phyloP scores from a whole-genome alignment of 2,113 vertebrate species.

The Burhinus oedicnemus region DNA sequence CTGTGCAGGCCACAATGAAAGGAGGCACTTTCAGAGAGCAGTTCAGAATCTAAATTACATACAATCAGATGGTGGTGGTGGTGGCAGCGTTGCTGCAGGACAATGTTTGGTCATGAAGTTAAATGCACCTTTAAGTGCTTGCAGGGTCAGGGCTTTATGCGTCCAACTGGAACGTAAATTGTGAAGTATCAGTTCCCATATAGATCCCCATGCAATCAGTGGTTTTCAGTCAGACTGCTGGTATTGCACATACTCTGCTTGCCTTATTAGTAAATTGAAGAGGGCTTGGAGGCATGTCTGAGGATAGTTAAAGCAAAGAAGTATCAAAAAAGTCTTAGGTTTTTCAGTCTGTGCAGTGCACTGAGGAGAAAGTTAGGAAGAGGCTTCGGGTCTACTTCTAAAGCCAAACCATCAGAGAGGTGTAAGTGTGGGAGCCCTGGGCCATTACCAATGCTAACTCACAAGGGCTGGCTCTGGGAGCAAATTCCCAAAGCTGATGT shows the following conservation, averaged over 20 bases:
- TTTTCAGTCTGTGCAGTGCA: not conserved
- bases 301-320: not conserved
- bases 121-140: not conserved
- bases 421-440: not conserved
- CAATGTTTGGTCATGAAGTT: not conserved
- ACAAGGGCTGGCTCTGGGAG: not conserved
- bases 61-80: not conserved
- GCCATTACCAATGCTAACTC: fast-evolving
- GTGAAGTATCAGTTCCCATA: not conserved
- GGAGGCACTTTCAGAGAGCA: not conserved
- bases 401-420: not conserved
- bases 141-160: not conserved
- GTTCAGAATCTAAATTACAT: not conserved
- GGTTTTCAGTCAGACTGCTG: not conserved
- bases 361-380: not conserved
- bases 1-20: not conserved
- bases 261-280: not conserved
- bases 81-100: not conserved
- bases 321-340: not conserved
- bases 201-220: fast-evolving
- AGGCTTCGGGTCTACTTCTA: not conserved
- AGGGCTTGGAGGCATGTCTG: not conserved
- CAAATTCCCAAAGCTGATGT: not conserved
- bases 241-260: not conserved
- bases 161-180: not conserved